A percentile compares a stretch with the other conserved stretches of the same genome.
Evolutionary conservation across 1,140 invertebrate genomes (phyloP).

Genomic region (Cryptotermes secundus): DNA sequence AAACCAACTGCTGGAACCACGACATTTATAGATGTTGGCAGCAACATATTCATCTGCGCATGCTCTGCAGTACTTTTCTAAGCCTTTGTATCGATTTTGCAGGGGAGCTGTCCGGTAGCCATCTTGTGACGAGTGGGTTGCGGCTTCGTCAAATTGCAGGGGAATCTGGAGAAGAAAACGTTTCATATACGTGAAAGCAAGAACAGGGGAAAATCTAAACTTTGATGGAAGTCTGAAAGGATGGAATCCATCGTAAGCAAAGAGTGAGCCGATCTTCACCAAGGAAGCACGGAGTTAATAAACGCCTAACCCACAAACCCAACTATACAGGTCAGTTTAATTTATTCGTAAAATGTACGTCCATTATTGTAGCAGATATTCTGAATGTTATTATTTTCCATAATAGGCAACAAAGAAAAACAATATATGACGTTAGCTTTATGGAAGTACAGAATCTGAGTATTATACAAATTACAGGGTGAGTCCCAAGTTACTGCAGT

Average conservation of each 20-base stretch:
- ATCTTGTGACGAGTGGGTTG: slow-evolving; percentile 5
- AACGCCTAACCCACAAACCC: not conserved
- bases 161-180: not conserved
- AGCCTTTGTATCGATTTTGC: slow-evolving; percentile 11
- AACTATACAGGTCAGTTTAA: not conserved
- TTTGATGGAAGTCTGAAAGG: not conserved
- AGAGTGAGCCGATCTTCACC: not conserved
- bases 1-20: not conserved
- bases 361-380: too few relatives aligned
- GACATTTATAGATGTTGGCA: not conserved
- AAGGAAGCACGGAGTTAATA: not conserved
- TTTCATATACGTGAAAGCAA: not conserved
- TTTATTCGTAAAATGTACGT: not conserved
- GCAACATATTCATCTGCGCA: not conserved
- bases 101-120: slow-evolving; percentile 10
- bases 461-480: too few relatives aligned
- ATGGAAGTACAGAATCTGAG: too few relatives aligned
- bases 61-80: not conserved
- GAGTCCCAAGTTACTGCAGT: too few relatives aligned
- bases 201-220: not conserved
- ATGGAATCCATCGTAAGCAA: not conserved
- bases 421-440: too few relatives aligned
- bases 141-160: not conserved
- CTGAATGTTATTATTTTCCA: too few relatives aligned
- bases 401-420: too few relatives aligned